These are phyloP conservation scores for Charadrius vociferus DNA, from an alignment of 2,113 vertebrate genomes.

Conservation along the genomic window DNA sequence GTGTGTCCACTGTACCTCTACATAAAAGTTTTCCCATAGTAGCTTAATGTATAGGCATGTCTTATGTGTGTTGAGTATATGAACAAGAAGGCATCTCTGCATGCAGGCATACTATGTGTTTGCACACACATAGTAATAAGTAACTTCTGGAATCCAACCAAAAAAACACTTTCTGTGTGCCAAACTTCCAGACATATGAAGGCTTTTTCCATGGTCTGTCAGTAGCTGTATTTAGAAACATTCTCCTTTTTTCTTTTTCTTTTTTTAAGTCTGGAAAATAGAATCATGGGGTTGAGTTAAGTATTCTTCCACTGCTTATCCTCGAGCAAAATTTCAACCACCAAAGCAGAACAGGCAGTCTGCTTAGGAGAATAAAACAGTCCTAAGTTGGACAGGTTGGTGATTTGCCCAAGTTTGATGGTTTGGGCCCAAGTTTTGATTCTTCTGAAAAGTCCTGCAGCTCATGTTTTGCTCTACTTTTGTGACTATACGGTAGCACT, in stretches of 20 bases:
- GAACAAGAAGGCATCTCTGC: conserved; percentile 29
- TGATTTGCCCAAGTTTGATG: not conserved
- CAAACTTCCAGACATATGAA: conserved; percentile 53
- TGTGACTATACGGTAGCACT: not conserved
- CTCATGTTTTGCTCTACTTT: not conserved
- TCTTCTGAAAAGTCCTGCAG: not conserved
- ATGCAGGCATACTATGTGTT: not conserved
- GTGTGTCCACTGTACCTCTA: not conserved
- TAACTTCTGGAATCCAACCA: conserved; percentile 50
- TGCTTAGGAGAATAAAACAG: not conserved
- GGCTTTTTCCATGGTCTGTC: conserved; percentile 66
- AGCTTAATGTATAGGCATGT: not conserved
- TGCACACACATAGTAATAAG: not conserved
- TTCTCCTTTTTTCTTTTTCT: conserved; percentile 19
- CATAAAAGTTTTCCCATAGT: not conserved
- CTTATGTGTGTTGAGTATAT: not conserved
- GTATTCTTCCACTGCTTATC: conserved; percentile 35
- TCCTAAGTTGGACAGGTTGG: not conserved
- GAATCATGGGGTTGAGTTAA: conserved; percentile 36
- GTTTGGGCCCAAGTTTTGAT: not conserved
- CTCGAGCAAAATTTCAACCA: not conserved
- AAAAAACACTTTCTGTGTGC: not conserved
- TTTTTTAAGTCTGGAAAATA: conserved; percentile 47
- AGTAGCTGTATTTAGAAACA: conserved; percentile 76
- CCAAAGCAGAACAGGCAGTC: not conserved